Evolutionary conservation across 35 echinoderm and acorn worm genomes (phyloP), one percentile per base, ranked within the genome.

Genomic region (Anneissia japonica): DNA sequence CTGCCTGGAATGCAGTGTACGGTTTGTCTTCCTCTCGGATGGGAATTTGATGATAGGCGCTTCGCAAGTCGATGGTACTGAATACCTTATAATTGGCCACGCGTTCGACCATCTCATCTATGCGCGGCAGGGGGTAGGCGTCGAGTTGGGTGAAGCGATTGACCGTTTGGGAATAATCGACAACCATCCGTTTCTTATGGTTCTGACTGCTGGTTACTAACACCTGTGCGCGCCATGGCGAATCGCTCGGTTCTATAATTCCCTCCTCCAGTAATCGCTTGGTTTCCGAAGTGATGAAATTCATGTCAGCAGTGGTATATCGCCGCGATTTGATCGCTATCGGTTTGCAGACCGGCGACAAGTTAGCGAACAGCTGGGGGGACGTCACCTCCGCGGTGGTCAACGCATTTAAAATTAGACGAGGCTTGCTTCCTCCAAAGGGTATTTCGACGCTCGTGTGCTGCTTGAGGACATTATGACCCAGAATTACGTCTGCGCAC

Each of bases 181-280:
- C 32, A 32, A 32, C 79, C 17, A 82, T 11, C 31, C 76, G 19
- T 79, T 79, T 79, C 79, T 35, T 83, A 39, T 83, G 81, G 81
- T 83, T 83, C 46, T 83, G 10, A 36, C 0, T 36, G 43, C 32
- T 83, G 23, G 81, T 83, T 23, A 83, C 81, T 39, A 83, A 6
- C 10, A 83, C 81, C 30, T 83, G 81, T 32, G 81, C 81, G 26
- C 81, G 39, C 81, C 81, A 83, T 45, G 81, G 81, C 26, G 81
- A 83, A 83, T 30, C 46, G 39, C 81, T 83, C 30, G 26, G 10
- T 45, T 83, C 81, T 29, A 46, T 83, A 21, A 83, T 83, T 29
- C 81, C 81, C 14, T 83, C 81, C 21, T 45, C 10, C 30, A 83
- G 35, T 28, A 83, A 21, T 19, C 4, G 81, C 46, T 83, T 36